Conservation (phyloP, 2,888 invertebrate species). For the Parasteatoda lunata region DNA sequence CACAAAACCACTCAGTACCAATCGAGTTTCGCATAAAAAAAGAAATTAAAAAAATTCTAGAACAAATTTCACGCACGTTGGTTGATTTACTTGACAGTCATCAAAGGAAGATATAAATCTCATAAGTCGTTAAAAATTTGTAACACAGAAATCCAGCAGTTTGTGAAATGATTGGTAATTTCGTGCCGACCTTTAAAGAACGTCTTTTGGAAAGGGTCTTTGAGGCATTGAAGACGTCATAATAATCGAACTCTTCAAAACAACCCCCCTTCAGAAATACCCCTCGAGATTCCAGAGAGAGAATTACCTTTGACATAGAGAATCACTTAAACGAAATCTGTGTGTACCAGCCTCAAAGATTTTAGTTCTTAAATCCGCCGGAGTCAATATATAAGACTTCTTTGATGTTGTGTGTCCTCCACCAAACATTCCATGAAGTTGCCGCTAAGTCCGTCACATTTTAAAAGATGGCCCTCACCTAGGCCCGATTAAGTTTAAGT, state of each 20-base stretch:
- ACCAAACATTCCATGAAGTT: slow-evolving; percentile 22
- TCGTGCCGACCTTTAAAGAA: slow-evolving; percentile 13
- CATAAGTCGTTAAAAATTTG: slow-evolving; percentile 3
- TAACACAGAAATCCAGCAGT: not conserved
- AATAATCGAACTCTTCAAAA: slow-evolving; percentile 66
- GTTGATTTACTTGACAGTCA: too few relatives aligned
- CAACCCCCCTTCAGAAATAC: slow-evolving; percentile 13
- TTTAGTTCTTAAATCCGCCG: slow-evolving; percentile 27
- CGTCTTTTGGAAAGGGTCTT: slow-evolving; percentile 46
- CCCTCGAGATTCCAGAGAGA: slow-evolving; percentile 11
- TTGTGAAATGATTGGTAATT: slow-evolving; percentile 44
- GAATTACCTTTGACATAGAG: slow-evolving; percentile 64
- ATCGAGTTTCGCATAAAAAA: too few relatives aligned
- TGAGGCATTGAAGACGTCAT: slow-evolving; percentile 30
- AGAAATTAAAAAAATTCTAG: too few relatives aligned
- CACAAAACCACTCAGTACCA: too few relatives aligned
- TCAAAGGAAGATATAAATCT: not conserved
- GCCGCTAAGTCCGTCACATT: slow-evolving; percentile 63
- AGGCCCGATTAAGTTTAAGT: slow-evolving; percentile 65
- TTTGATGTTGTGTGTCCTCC: slow-evolving; percentile 23
- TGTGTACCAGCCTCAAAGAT: slow-evolving; percentile 19
- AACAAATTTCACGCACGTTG: too few relatives aligned
- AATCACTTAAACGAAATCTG: slow-evolving; percentile 63
- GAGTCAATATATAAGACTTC: slow-evolving; percentile 45
- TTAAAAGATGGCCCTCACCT: slow-evolving; percentile 35